phyloP scores from a whole-genome alignment of 2,888 invertebrate species.

The Ennomos fuscantarius region DNA sequence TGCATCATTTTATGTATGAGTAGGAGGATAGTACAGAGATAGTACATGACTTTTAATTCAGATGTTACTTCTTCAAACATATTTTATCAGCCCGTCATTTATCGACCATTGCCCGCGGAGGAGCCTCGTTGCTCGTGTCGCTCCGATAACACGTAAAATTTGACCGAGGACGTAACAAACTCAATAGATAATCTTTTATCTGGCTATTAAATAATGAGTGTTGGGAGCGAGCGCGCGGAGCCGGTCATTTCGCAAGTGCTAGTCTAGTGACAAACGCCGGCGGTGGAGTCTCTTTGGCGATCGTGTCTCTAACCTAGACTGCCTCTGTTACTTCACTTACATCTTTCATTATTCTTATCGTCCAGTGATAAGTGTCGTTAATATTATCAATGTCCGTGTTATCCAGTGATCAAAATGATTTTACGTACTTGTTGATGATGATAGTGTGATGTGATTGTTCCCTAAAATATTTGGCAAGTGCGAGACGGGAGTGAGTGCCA shows the following conservation, averaged over 20 bases:
- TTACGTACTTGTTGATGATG: constrained; percentile 17
- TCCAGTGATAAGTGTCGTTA: constrained; percentile 5
- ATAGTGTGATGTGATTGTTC: constrained; percentile 22
- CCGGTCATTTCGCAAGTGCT: constrained; percentile 54
- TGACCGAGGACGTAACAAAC: constrained; percentile 66
- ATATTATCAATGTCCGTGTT: constrained; percentile 15
- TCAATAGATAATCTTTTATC: constrained; percentile 83
- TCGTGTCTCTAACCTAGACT: neutral
- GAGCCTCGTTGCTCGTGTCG: constrained; percentile 43
- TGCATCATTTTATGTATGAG: constrained; percentile 5
- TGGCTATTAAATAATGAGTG: constrained; percentile 80
- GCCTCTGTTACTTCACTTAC: neutral
- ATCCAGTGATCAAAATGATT: constrained; percentile 30
- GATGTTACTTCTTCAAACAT: constrained; percentile 14
- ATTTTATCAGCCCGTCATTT: constrained; percentile 21
- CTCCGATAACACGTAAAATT: constrained; percentile 61
- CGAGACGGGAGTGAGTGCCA: constrained; percentile 60
- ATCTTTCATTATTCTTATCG: neutral
- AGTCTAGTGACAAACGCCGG: constrained; percentile 49
- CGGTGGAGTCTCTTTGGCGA: constrained; percentile 21
- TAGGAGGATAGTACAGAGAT: constrained; percentile 20
- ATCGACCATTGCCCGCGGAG: constrained; percentile 18
- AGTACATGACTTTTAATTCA: constrained; percentile 29
- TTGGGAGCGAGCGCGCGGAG: constrained; percentile 49
- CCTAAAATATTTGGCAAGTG: constrained; percentile 35